These are phyloP conservation scores for Agonum fuliginosum DNA, from an alignment of 2,888 invertebrate species.

Conservation along the genomic window DNA sequence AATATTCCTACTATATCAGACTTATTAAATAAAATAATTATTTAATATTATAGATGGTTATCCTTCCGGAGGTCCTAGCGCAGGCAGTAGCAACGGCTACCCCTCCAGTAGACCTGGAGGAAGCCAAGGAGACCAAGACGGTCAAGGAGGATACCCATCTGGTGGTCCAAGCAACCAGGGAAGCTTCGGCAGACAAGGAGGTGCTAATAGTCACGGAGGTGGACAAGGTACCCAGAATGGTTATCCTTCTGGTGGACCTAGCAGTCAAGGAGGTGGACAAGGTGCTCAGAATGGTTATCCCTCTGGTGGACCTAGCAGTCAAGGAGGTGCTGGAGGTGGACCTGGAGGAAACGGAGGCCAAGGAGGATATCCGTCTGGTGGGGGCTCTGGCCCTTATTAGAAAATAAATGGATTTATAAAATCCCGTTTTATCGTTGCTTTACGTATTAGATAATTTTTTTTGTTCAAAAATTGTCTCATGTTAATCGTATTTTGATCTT, in stretches of 20 bases:
- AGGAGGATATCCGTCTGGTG: slow-evolving; percentile 63
- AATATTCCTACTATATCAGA: too few relatives aligned
- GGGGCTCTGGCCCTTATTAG: slow-evolving; percentile 62
- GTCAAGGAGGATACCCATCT: slow-evolving; percentile 62
- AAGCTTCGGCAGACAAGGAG: background rate
- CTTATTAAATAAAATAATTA: too few relatives aligned
- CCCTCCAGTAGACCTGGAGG: slow-evolving; percentile 63
- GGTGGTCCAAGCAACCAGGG: slow-evolving; percentile 65
- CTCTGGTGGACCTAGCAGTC: slow-evolving; percentile 54
- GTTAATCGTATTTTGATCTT: background rate
- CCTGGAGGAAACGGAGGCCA: slow-evolving; percentile 59
- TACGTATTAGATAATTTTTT: too few relatives aligned
- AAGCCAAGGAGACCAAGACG: background rate
- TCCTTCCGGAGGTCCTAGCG: slow-evolving; percentile 63
- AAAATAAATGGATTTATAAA: slow-evolving; percentile 21
- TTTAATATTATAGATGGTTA: slow-evolving; percentile 64
- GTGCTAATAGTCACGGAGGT: slow-evolving; percentile 59
- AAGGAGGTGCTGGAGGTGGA: slow-evolving; percentile 59
- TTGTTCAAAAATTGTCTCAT: background rate
- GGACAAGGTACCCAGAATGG: slow-evolving; percentile 67
- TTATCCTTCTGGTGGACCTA: slow-evolving; percentile 66
- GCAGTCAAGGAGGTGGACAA: slow-evolving; percentile 58
- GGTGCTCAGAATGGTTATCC: slow-evolving; percentile 63
- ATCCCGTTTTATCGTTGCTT: too few relatives aligned
- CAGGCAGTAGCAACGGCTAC: slow-evolving; percentile 61